phyloP scores from a whole-genome alignment of 2,888 invertebrate genomes.

The Hirtodrosophila trivittata region DNA sequence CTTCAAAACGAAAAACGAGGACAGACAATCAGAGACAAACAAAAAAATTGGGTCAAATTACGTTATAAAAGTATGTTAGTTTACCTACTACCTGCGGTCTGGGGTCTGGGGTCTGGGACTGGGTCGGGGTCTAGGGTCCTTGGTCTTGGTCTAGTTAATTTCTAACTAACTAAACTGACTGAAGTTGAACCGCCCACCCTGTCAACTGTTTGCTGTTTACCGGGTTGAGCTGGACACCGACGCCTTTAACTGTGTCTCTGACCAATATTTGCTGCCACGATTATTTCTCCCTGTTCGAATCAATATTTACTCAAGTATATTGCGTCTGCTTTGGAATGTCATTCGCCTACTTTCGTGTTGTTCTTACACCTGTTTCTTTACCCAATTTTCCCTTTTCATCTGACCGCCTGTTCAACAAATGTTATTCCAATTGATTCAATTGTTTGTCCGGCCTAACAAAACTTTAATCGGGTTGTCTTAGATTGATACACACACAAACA shows the following conservation, averaged over 20 bases:
- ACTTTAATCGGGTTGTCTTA: conserved; percentile 46
- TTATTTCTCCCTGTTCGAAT: conserved; percentile 61
- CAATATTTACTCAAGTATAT: conserved; percentile 72
- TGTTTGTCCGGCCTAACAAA: conserved; percentile 32
- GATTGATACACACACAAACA: conserved; percentile 11
- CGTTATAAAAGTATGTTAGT: not conserved
- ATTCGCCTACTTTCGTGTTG: conserved; percentile 16
- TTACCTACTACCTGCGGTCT: no score
- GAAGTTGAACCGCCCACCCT: not conserved
- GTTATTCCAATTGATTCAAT: conserved; percentile 40
- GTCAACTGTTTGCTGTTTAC: conserved; percentile 15
- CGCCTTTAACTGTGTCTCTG: conserved; percentile 16
- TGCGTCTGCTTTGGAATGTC: conserved; percentile 49
- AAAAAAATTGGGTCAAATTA: conserved; percentile 64
- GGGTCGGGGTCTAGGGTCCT: no score
- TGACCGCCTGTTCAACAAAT: not conserved
- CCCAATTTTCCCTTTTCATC: not conserved
- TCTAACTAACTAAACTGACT: not conserved
- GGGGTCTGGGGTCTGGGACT: no score
- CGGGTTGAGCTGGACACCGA: no score
- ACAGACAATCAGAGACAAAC: conserved; percentile 14
- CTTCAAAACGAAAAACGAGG: conserved; percentile 86
- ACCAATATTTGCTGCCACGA: conserved; percentile 59
- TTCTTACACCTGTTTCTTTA: not conserved
- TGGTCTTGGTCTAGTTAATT: not conserved